Evolutionary conservation across 2,888 invertebrate species (phyloP).

Genomic region (Epinotia nisella): DNA sequence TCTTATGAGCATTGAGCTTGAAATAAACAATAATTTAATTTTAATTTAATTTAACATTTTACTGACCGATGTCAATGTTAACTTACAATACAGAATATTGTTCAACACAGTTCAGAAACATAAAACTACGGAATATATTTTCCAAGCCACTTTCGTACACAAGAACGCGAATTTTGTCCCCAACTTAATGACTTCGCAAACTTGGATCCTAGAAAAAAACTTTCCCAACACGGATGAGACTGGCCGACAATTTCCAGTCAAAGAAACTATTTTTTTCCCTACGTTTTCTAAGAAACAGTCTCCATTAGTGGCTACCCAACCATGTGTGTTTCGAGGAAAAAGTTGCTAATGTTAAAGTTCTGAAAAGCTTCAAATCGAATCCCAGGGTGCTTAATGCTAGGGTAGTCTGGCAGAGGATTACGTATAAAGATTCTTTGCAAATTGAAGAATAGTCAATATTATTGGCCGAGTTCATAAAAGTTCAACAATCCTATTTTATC

Average conservation of each 20-base stretch:
- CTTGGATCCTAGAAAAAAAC: conserved; percentile 54
- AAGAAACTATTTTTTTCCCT: conserved; percentile 60
- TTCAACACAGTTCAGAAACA: background rate
- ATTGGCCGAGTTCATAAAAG: too few relatives aligned
- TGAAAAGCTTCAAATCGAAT: conserved; percentile 74
- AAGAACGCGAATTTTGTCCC: conserved; percentile 19
- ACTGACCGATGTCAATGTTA: too few relatives aligned
- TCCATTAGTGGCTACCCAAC: conserved; percentile 76
- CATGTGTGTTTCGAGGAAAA: conserved; percentile 75
- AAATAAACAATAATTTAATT: too few relatives aligned
- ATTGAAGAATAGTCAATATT: too few relatives aligned
- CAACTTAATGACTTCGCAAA: conserved; percentile 30
- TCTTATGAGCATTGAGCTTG: too few relatives aligned
- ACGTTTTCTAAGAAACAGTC: conserved; percentile 67
- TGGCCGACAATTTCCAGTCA: conserved; percentile 64
- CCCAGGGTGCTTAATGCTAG: conserved; percentile 55
- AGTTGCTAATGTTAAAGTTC: conserved; percentile 76
- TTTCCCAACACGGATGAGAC: conserved; percentile 60
- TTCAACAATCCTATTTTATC: too few relatives aligned
- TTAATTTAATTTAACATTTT: too few relatives aligned
- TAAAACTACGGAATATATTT: conserved; percentile 6
- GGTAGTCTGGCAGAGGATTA: conserved; percentile 50
- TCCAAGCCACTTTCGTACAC: conserved; percentile 11
- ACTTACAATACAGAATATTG: background rate
- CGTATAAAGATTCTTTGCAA: background rate